A percentile compares a stretch with the other conserved stretches of the same genome.
Evolutionary conservation across 2,113 vertebrate genomes (phyloP).

Genomic region (Rhinolophus sinicus): DNA sequence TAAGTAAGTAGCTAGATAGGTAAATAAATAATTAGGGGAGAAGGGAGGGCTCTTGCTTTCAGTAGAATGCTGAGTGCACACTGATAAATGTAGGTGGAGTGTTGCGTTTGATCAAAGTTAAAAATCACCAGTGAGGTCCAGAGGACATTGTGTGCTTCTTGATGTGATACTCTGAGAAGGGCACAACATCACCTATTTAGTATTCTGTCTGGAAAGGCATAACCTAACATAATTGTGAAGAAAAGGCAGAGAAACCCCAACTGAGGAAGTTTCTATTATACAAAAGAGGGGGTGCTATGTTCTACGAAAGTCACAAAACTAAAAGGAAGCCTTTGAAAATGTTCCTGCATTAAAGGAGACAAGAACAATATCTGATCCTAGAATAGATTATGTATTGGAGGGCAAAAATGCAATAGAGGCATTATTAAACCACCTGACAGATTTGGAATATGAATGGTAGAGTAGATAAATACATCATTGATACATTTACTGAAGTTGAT

Average conservation of each 20-base stretch:
- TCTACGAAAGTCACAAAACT: neutral
- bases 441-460: neutral
- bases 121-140: neutral
- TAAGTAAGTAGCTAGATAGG: neutral
- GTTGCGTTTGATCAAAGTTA: neutral
- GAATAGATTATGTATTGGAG: neutral
- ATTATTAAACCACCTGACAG: neutral
- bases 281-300: neutral
- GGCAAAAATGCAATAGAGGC: neutral
- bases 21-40: neutral
- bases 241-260: neutral
- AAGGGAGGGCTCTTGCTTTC: neutral
- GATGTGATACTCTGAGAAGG: neutral
- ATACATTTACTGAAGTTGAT: slow-evolving; percentile 18
- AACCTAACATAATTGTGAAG: neutral
- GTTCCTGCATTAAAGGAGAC: neutral
- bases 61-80: neutral
- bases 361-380: neutral
- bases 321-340: slow-evolving; percentile 5
- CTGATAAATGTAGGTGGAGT: neutral
- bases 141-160: neutral
- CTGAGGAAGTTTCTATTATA: neutral
- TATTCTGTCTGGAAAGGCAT: neutral
- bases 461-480: neutral
- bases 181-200: neutral